These are phyloP conservation scores for Synanthedon formicaeformis DNA, from an alignment of 2,888 invertebrate species.

Conservation along the genomic window DNA sequence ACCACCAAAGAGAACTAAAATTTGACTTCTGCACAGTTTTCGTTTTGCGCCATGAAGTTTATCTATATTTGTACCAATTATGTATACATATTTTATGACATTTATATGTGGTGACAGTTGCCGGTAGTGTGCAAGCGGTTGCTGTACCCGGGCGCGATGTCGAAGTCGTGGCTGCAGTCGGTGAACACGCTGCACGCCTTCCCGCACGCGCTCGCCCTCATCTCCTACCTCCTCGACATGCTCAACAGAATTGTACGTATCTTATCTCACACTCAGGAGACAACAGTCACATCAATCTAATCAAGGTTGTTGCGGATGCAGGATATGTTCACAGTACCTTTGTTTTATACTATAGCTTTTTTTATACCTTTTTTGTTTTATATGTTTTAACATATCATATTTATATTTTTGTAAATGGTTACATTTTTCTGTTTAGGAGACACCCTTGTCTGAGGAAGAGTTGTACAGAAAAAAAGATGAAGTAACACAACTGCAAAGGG, in stretches of 20 bases:
- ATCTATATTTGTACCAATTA: neutral
- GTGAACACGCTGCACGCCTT: conserved; percentile 71
- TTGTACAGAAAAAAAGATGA: conserved; percentile 40
- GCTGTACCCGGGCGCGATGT: conserved; percentile 65
- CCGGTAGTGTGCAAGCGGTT: conserved; percentile 63
- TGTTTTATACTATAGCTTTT: too few relatives aligned
- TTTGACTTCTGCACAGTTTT: too few relatives aligned
- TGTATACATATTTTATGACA: neutral
- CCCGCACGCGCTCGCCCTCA: conserved; percentile 68
- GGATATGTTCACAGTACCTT: too few relatives aligned
- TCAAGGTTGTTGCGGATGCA: too few relatives aligned
- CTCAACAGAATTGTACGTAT: conserved; percentile 46
- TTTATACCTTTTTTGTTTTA: too few relatives aligned
- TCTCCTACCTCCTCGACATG: conserved; percentile 63
- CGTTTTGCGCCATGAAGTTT: too few relatives aligned
- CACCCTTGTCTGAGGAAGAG: conserved; percentile 34
- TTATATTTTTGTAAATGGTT: too few relatives aligned
- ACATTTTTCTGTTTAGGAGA: conserved; percentile 25
- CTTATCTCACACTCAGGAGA: too few relatives aligned
- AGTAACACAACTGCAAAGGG: conserved; percentile 29
- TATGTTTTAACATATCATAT: too few relatives aligned
- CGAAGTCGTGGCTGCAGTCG: conserved; percentile 71
- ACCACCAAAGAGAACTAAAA: too few relatives aligned
- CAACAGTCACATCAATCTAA: too few relatives aligned
- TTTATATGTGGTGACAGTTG: conserved; percentile 27